phyloP scores from a whole-genome alignment of 1,140 invertebrate species.

The Procambarus virginalis region DNA sequence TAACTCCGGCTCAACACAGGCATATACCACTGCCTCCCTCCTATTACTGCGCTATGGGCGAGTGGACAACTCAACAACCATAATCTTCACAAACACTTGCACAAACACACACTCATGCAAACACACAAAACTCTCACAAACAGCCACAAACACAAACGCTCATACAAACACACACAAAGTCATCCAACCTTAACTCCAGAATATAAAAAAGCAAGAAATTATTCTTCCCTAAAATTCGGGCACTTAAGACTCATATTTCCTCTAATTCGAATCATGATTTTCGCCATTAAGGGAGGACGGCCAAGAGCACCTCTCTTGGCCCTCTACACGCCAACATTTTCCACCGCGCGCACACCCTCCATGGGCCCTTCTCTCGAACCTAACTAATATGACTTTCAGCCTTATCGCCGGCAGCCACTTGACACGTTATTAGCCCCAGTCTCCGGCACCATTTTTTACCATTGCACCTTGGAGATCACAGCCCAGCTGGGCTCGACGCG shows the following conservation, averaged over 20 bases:
- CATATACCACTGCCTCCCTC: too few species aligned
- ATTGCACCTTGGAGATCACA: slow-evolving; percentile 62
- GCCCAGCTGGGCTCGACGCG: slow-evolving; percentile 58
- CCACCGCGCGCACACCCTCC: neutral
- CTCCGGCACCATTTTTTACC: slow-evolving; percentile 56
- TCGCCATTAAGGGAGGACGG: slow-evolving; percentile 49
- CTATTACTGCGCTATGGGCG: too few species aligned
- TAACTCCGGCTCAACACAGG: too few species aligned
- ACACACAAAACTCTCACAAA: neutral
- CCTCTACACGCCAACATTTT: slow-evolving; percentile 47
- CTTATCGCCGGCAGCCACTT: slow-evolving; percentile 33
- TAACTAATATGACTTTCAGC: slow-evolving; percentile 27
- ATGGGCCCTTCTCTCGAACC: neutral
- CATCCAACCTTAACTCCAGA: neutral
- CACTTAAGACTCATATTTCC: slow-evolving; percentile 52
- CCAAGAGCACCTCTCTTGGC: slow-evolving; percentile 19
- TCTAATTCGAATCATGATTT: slow-evolving; percentile 63
- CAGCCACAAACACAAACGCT: neutral
- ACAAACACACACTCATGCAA: too few species aligned
- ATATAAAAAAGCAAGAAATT: neutral
- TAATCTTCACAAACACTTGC: too few species aligned
- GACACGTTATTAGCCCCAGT: slow-evolving; percentile 48
- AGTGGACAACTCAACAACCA: too few species aligned
- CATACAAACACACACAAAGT: slow-evolving; percentile 1
- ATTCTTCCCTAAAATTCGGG: neutral